Percentiles rank a stretch among this genome's conserved stretches.
Conservation (phyloP, 2,888 invertebrate species). For the Sericinus montela region DNA sequence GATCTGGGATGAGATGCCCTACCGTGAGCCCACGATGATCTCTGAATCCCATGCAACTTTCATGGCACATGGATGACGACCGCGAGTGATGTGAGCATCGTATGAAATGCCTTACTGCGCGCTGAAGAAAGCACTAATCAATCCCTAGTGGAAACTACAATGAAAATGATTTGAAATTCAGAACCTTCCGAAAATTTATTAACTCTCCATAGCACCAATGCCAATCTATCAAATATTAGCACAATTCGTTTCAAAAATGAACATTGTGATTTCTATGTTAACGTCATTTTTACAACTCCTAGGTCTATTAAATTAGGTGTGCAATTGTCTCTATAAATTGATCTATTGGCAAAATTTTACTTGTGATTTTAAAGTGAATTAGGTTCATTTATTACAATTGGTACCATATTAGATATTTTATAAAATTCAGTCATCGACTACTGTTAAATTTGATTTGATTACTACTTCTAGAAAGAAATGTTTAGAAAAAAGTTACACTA, state of each 20-base stretch:
- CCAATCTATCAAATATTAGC: constrained; percentile 56
- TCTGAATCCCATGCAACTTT: constrained; percentile 36
- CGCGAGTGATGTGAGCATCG: constrained; percentile 26
- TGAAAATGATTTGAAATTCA: constrained; percentile 22
- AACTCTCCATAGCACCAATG: constrained; percentile 67
- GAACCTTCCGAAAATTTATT: constrained; percentile 21
- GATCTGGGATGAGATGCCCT: constrained; percentile 40
- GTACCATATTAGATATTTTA: constrained; percentile 67
- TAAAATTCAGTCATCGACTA: constrained; percentile 77
- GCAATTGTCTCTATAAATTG: constrained; percentile 43
- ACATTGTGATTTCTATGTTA: constrained; percentile 58
- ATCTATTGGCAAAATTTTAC: constrained; percentile 44
- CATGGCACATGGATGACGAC: constrained; percentile 64
- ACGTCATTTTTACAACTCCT: constrained; percentile 52
- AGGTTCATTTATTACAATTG: constrained; percentile 63
- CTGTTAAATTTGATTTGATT: constrained; percentile 64
- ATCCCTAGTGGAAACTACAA: constrained; percentile 48
- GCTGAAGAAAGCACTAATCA: constrained; percentile 58
- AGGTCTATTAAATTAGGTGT: constrained; percentile 53
- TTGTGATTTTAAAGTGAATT: constrained; percentile 47
- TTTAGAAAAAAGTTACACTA: constrained; percentile 60
- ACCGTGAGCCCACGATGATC: constrained; percentile 8
- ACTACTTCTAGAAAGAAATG: constrained; percentile 67
- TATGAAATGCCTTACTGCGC: constrained; percentile 46
- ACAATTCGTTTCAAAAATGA: constrained; percentile 47